Percentiles rank a stretch among this genome's conserved stretches.
These are phyloP conservation scores for Gonioctena quinquepunctata DNA, from an alignment of 1,140 invertebrate species.

Conservation along the genomic window DNA sequence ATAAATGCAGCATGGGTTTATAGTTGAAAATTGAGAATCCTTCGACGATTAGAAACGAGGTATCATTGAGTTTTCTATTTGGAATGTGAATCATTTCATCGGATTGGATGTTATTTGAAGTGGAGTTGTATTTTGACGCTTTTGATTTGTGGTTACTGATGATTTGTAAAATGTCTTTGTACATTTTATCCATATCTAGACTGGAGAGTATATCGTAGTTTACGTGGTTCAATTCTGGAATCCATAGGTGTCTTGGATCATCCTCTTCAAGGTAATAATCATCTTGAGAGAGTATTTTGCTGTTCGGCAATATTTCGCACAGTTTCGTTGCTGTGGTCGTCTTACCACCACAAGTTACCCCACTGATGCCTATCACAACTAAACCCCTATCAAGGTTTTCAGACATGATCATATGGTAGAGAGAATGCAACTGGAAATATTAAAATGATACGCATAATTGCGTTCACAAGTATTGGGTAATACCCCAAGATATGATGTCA, in stretches of 20 bases:
- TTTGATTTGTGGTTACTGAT: background rate
- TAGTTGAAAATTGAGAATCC: slow-evolving; percentile 78
- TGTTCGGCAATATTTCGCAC: slow-evolving; percentile 59
- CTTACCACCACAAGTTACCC: slow-evolving; percentile 81
- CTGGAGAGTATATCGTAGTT: slow-evolving; percentile 79
- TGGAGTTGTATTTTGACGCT: too few relatives aligned
- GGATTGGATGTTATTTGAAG: too few relatives aligned
- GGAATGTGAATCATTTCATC: too few relatives aligned
- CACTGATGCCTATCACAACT: slow-evolving; percentile 70
- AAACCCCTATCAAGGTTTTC: background rate
- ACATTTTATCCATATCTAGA: slow-evolving; percentile 76
- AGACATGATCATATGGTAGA: background rate
- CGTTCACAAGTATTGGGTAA: background rate
- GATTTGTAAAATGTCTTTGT: slow-evolving; percentile 57
- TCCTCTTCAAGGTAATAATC: slow-evolving; percentile 73
- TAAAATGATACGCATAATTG: background rate
- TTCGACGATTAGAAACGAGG: slow-evolving; percentile 68
- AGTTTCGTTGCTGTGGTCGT: slow-evolving; percentile 70
- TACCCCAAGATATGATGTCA: background rate
- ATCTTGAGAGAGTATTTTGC: slow-evolving; percentile 73
- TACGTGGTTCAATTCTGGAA: slow-evolving; percentile 70
- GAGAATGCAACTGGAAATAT: background rate
- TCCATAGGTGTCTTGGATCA: slow-evolving; percentile 67
- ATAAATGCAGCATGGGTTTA: slow-evolving; percentile 65
- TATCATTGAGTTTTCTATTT: background rate